phyloP scores from a whole-genome alignment of 1,140 invertebrate genomes.

The Heliconius eleuchia region DNA sequence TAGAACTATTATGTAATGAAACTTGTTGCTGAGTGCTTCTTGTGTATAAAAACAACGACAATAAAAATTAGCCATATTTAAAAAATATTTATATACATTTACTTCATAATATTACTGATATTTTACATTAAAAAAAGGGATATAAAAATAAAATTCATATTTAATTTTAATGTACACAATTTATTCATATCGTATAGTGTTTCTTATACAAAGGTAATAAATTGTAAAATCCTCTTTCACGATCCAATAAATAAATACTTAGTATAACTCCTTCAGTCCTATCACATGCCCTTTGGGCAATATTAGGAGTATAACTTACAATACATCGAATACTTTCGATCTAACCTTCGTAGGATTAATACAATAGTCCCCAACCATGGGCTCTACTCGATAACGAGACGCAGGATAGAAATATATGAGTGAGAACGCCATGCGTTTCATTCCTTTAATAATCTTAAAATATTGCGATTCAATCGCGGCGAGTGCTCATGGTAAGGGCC shows the following conservation, averaged over 20 bases:
- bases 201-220: conserved; percentile 81
- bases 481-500: conserved; percentile 46
- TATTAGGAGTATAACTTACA: conserved; percentile 67
- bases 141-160: conserved; percentile 63
- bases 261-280: conserved; percentile 70
- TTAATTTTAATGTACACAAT: conserved; percentile 80
- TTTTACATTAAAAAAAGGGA: neutral
- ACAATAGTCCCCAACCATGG: conserved; percentile 45
- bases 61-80: no score
- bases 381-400: conserved; percentile 37
- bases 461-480: conserved; percentile 42
- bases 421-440: conserved; percentile 42
- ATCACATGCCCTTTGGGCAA: conserved; percentile 72
- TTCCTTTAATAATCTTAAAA: conserved; percentile 26
- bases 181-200: conserved; percentile 80
- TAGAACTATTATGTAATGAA: neutral
- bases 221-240: conserved; percentile 79
- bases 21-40: neutral
- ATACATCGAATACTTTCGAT: conserved; percentile 65
- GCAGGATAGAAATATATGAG: conserved; percentile 37
- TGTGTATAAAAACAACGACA: no score
- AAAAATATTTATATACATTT: neutral
- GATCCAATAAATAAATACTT: conserved; percentile 81
- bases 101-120: neutral
- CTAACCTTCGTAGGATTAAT: conserved; percentile 61